Conservation (phyloP, 2,797 vertebrate genomes). For the Calcarius lapponicus region DNA sequence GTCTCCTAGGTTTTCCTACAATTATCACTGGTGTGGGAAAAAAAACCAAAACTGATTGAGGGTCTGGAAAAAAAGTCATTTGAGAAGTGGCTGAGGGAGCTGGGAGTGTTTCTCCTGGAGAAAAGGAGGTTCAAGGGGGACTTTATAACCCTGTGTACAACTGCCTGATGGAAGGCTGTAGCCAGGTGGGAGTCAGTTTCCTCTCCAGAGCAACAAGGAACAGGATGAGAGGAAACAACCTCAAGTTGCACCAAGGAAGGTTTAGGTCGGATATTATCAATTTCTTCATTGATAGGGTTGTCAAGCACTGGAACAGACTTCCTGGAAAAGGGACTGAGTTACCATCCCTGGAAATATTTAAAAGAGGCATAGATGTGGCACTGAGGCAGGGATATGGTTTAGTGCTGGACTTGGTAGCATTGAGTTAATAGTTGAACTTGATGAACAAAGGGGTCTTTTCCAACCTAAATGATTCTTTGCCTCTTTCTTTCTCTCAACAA, state of each 20-base stretch:
- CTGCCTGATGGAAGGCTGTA: neutral
- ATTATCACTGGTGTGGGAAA: neutral
- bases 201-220: neutral
- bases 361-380: neutral
- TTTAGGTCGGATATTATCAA: neutral
- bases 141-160: neutral
- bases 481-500: neutral
- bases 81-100: neutral
- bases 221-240: neutral
- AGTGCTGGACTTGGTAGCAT: neutral
- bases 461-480: neutral
- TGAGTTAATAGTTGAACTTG: neutral
- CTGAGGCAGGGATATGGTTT: neutral
- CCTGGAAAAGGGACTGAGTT: neutral
- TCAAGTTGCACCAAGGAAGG: neutral
- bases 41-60: too few relatives aligned
- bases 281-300: neutral
- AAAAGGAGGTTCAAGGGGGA: neutral
- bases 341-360: neutral
- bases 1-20: neutral
- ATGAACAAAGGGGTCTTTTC: neutral
- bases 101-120: neutral
- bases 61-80: neutral
- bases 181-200: rapidly evolving
- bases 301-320: neutral